Base-by-base conservation (phyloP, 2,113 vertebrate species). In the Catharus bicknelli region DNA sequence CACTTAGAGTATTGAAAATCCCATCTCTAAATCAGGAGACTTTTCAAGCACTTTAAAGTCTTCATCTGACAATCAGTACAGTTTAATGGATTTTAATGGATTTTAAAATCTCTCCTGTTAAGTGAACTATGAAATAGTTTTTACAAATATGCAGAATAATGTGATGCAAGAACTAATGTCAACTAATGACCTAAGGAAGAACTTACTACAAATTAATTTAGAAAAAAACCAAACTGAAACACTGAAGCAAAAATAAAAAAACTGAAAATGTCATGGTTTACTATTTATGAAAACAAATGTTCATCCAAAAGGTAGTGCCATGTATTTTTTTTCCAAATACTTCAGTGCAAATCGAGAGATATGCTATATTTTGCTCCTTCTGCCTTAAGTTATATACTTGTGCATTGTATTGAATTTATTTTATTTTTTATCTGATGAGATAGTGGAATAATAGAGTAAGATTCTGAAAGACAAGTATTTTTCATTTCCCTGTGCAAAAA, bases 71-170 rank as follows among this genome's bases (percentile, higher is more conserved):
- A 91, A 57, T 79, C 40, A 59, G 47, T 87, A 38, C 20, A 30
- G 11, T 84, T 88, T 86, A 86, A 81, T 84, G 83, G 66, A 90
- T 81, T 86, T 81, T 84, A 89, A 77, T 74, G 51, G 55, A 92
- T 95, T 92, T 81, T 5, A 63, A 86, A 84, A 64, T 78, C 70
- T 87, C 27, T 72, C 19, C 36, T 58, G 16, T 59, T 81, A 89
- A 68, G 36, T 75, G 70, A 89, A 75, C 51, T 82, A 75, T 57
- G 36, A 84, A 90, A 93, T 69, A 88, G 6, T 84, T 86, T 90
- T 92, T 47, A 82, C 8, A 84, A 86, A 82, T 82, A 64, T 45
- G 13, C 36, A 82, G 40, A 87, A 75, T 62, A 81, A 86, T 61
- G n/a, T 81, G 43, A 84, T 78, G 59, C 38, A 78, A 53, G 19